Evolutionary conservation across 2,888 invertebrate genomes (phyloP), one percentile per base, ranked within the genome.

Genomic region (Megaustenia siamemsis): DNA sequence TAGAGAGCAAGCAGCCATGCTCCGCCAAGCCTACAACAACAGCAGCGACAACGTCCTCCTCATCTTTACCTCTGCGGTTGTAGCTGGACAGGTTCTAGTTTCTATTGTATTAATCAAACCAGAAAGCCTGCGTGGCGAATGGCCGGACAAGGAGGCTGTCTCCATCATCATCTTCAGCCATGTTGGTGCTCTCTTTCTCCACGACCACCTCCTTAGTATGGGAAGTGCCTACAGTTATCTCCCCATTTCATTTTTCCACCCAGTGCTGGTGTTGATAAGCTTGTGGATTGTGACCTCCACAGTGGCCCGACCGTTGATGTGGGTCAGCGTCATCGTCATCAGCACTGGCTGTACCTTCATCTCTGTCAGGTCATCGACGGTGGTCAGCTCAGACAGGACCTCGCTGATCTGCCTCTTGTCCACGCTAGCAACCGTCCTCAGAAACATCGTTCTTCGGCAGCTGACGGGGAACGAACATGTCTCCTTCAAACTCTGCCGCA

Each of bases 391-490:
- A 28, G 79, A 84, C 60, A 68, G 84, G 32, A 79, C 84, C 12
- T 71, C 84, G 12, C 35, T 78, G 32, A 79, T 84, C 12, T 71
- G 71, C 43, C 24, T 45, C 18, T 45, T 84, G 21, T 78, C 60
- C 0, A 56, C 60, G 1, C 79, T 84, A 24, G 24, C 60, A 28
- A 45, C 71, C 24, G 68, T 79, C 43, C 43, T 84, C 28, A 43
- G 84, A 49, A 79, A 84, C 63, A 84, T 84, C 38, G 79, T 79
- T 1, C 35, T 84, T 21, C 45, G 84, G 53, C 84, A 84, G 35
- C 43, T 84, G 0, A 43, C 79, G 4, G 18, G 18, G 18, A n/a
- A 12, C 24, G 83, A 83, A 73, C 35, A 83, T 32, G 83, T 68
- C 10, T 60, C 18, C 1, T 24, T 83, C 45, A 83, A 24, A 35